These are phyloP conservation scores for Semotilus atromaculatus DNA, from an alignment of 2,797 vertebrate genomes.

Conservation along the genomic window DNA sequence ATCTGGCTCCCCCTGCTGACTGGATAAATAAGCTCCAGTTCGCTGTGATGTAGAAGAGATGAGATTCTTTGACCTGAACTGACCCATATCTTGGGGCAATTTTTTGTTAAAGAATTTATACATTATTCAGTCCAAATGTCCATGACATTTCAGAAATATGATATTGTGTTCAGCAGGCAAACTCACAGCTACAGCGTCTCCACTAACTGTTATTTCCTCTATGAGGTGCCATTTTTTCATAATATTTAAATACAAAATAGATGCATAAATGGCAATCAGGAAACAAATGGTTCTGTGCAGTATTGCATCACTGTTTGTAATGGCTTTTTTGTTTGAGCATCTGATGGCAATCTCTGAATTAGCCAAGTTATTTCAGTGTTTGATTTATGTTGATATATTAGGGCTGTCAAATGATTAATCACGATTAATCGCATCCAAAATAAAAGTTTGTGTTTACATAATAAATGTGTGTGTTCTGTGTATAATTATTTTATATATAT, in stretches of 20 bases:
- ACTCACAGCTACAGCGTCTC: background rate
- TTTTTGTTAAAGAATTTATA: background rate
- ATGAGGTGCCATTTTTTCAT: background rate
- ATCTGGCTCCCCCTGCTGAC: background rate
- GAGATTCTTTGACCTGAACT: background rate
- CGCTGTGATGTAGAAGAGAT: background rate
- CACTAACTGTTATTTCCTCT: background rate
- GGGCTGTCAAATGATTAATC: too few relatives aligned
- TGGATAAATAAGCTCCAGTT: background rate
- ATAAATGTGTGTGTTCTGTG: too few relatives aligned
- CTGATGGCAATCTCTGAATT: background rate
- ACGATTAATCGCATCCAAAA: too few relatives aligned
- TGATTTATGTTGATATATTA: too few relatives aligned
- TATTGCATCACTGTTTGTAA: background rate
- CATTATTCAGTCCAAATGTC: background rate
- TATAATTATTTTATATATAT: too few relatives aligned
- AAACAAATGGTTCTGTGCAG: background rate
- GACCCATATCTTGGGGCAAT: too few relatives aligned
- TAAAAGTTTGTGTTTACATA: too few relatives aligned
- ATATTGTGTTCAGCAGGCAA: background rate
- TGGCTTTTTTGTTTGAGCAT: background rate
- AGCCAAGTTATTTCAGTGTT: background rate
- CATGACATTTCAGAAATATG: background rate
- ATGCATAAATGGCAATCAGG: background rate
- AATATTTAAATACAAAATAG: background rate